Base-by-base conservation (phyloP, 2,113 vertebrate genomes). In the Eretmochelys imbricata region DNA sequence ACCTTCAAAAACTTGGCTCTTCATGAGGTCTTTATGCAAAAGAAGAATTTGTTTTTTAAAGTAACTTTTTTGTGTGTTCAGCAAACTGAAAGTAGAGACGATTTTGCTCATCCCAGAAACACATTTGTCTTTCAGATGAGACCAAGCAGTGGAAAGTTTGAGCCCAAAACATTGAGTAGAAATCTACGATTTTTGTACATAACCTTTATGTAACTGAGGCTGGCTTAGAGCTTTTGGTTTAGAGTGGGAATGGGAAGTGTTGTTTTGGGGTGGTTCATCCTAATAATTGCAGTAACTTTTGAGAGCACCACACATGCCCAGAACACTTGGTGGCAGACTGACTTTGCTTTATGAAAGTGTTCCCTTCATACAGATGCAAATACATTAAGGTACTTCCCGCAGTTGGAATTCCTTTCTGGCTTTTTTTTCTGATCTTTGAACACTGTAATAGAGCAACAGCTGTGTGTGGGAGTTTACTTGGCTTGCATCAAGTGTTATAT, bases 241-340 rank as follows among this genome's bases (percentile, higher is more conserved):
- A 12, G 72, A 76, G 24, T 76, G 38, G 20, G 51, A 75, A 50
- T 9, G 38, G 57, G 46, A 14, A 75, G 53, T 8, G 31, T 87
- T 1, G 62, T 8, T 84, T 86, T 48, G 46, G 4, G 1, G 1
- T 48, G 17, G 65, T 55, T 80, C 13, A 8, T 27, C 13, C n/a
- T 87, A 20, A 62, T n/a, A 2, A 14, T 25, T 57, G 5, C 24
- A 24, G 48, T 80, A 62, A 31, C 10, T 80, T 72, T 38, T 81
- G 59, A 92, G 24, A 53, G 5, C 17, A 54, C 24, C 51, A 1
- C 46, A 12, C 22, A 0, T 82, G 50, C 25, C 20, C 27, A 49
- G 42, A 82, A 17, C 82, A 11, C 11, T 54, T 85, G 4, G 6
- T 89, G 1, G 69, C 27, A 27, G 42, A 8, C 31, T 0, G 0